A percentile compares a stretch with the other conserved stretches of the same genome.
These are phyloP conservation scores for Toxotes lorentzi DNA, from an alignment of 2,797 vertebrate species.

Conservation along the genomic window DNA sequence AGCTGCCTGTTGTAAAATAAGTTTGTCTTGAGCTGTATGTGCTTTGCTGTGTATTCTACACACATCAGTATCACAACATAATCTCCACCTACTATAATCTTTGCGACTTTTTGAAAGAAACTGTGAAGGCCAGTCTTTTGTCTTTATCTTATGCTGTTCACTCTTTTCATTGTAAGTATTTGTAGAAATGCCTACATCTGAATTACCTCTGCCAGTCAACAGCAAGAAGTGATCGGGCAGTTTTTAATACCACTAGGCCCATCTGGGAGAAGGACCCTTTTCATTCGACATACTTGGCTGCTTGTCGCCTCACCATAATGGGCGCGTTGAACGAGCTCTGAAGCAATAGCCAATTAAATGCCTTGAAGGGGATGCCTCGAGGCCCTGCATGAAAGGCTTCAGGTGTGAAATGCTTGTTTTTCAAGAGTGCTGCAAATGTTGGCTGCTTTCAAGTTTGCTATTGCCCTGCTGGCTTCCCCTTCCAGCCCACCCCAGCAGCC, in stretches of 20 bases:
- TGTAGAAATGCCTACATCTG: slow-evolving; percentile 78
- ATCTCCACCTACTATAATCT: slow-evolving; percentile 29
- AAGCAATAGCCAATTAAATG: slow-evolving; percentile 99
- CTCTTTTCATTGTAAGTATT: slow-evolving; percentile 67
- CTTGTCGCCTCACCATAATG: slow-evolving; percentile 94
- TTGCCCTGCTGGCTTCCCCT: slow-evolving; percentile 84
- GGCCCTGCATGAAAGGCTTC: slow-evolving; percentile 97
- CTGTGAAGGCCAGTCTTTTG: slow-evolving; percentile 41
- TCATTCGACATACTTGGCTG: slow-evolving; percentile 96
- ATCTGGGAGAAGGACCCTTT: slow-evolving; percentile 94
- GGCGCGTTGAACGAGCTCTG: slow-evolving; percentile 93
- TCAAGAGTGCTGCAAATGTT: slow-evolving; percentile 98
- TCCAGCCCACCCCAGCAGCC: slow-evolving; percentile 86
- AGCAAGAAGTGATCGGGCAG: slow-evolving; percentile 91
- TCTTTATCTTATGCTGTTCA: slow-evolving; percentile 47
- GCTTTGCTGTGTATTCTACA: slow-evolving; percentile 17
- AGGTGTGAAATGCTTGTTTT: slow-evolving; percentile 99
- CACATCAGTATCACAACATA: slow-evolving; percentile 24
- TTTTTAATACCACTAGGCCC: slow-evolving; percentile 89
- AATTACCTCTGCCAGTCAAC: slow-evolving; percentile 87
- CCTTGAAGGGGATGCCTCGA: slow-evolving; percentile 98
- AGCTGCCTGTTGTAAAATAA: slow-evolving; percentile 11
- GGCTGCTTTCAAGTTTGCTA: slow-evolving; percentile 96
- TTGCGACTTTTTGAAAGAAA: slow-evolving; percentile 45
- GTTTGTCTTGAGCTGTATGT: neutral